These are phyloP conservation scores for Coptotermes formosanus DNA, from an alignment of 1,140 invertebrate species.

Conservation along the genomic window DNA sequence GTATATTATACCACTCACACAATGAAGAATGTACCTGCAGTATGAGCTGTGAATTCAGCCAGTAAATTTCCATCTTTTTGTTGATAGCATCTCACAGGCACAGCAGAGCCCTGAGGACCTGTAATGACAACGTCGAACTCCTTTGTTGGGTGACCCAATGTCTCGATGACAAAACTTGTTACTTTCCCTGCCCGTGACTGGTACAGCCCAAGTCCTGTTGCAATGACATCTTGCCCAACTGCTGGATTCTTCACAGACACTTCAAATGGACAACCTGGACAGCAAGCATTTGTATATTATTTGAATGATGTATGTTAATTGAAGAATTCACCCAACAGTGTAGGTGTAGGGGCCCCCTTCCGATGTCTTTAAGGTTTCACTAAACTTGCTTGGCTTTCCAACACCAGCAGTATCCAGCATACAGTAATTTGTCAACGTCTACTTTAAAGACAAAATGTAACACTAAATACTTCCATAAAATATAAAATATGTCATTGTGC, in stretches of 20 bases:
- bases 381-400: too few species aligned
- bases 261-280: constrained; percentile 53
- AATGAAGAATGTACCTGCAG: constrained; percentile 54
- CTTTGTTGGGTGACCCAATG: constrained; percentile 75
- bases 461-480: too few species aligned
- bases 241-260: constrained; percentile 57
- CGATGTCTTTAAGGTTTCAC: too few species aligned
- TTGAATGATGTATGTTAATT: too few species aligned
- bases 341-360: too few species aligned
- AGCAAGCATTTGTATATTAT: neutral
- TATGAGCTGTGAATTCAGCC: constrained; percentile 87
- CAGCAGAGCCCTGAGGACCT: constrained; percentile 83
- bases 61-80: constrained; percentile 91
- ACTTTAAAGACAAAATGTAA: too few species aligned
- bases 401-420: too few species aligned
- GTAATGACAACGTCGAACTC: constrained; percentile 89
- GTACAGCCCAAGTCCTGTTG: constrained; percentile 77
- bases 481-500: too few species aligned
- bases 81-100: constrained; percentile 92
- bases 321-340: too few species aligned
- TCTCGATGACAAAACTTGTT: constrained; percentile 86
- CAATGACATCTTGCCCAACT: constrained; percentile 71
- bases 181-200: constrained; percentile 76
- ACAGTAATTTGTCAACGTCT: too few species aligned
- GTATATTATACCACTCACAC: neutral